Base-by-base conservation (phyloP, 2,113 vertebrate species). In the Camelus dromedarius region DNA sequence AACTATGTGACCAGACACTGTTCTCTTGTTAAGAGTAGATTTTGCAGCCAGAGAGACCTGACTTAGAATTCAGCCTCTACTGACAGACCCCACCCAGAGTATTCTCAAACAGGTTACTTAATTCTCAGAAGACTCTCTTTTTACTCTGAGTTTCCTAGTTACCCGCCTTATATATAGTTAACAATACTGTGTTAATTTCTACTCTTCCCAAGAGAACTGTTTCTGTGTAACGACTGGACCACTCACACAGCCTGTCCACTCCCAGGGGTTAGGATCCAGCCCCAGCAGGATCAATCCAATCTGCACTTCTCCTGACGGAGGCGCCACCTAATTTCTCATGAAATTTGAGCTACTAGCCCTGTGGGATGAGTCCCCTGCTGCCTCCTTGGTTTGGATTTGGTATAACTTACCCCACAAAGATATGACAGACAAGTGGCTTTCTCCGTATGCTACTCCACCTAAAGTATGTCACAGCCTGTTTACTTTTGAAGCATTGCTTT, bases 401-500 rank as follows among this genome's bases (percentile, higher is more conserved):
- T 77, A 75, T 38, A 58, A 91, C 20, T 82, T 79, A 92, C 50
- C 52, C 75, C 28, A 86, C 16, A 80, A 86, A 89, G 50, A 93
- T 66, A 64, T 22, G 67, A 76, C 42, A 92, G 19, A 48, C 1
- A 16, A 87, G 76, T 15, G 48, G 62, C 13, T 89, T 73, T 83
- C 62, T 91, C 38, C 81, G 54, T 28, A 93, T 28, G 67, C 35
- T 54, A 15, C 28, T 86, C 50, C 73, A 96, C 79, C 87, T 96
- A 46, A 91, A 89, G 67, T 67, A 76, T 93, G 46, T 69, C 82
- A 95, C n/a, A 95, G 64, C n/a, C 73, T 87, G 76, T 93, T 97
- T 87, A 93, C 32, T 95, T 87, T 88, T 91, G 79, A 95, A 52
- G 64, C 96, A 91, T 90, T 87, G 83, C 80, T 98, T 98, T 97